These are phyloP conservation scores for Indicator indicator DNA, from an alignment of 2,113 vertebrate genomes.

Conservation along the genomic window DNA sequence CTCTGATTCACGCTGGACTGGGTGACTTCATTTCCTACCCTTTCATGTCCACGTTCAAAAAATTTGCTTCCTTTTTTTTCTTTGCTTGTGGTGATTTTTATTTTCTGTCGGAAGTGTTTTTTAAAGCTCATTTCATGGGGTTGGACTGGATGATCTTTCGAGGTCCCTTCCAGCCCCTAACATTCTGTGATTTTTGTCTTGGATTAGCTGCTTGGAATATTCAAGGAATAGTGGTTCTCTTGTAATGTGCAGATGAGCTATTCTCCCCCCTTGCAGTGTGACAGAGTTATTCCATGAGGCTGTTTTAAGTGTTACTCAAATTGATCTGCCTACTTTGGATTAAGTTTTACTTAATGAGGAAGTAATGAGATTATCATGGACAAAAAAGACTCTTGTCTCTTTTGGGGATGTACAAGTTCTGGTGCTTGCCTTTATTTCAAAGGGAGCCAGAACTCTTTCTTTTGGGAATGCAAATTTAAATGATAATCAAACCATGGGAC, in stretches of 20 bases:
- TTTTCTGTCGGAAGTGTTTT: background rate
- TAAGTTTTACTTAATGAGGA: conserved; percentile 49
- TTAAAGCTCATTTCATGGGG: background rate
- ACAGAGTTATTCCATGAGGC: background rate
- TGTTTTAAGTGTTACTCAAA: conserved; percentile 44
- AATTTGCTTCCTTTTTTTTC: background rate
- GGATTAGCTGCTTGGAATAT: background rate
- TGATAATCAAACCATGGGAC: background rate
- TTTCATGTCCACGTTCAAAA: background rate
- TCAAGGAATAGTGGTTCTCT: background rate
- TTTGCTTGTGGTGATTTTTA: background rate
- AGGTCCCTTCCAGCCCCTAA: too few relatives aligned
- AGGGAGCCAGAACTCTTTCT: background rate
- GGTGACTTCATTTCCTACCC: conserved; percentile 20
- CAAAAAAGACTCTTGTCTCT: conserved; percentile 19
- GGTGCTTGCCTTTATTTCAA: conserved; percentile 6
- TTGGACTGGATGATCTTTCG: too few relatives aligned
- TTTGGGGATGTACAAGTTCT: background rate
- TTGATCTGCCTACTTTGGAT: conserved; percentile 49
- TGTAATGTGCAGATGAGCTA: background rate
- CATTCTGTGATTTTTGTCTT: background rate
- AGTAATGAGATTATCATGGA: conserved; percentile 29
- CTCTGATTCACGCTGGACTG: background rate
- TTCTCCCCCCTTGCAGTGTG: background rate
- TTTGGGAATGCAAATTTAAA: background rate